Percentiles rank a stretch among this genome's conserved stretches.
These are phyloP conservation scores for Pitangus sulphuratus DNA, from an alignment of 2,797 vertebrate species.

Conservation along the genomic window DNA sequence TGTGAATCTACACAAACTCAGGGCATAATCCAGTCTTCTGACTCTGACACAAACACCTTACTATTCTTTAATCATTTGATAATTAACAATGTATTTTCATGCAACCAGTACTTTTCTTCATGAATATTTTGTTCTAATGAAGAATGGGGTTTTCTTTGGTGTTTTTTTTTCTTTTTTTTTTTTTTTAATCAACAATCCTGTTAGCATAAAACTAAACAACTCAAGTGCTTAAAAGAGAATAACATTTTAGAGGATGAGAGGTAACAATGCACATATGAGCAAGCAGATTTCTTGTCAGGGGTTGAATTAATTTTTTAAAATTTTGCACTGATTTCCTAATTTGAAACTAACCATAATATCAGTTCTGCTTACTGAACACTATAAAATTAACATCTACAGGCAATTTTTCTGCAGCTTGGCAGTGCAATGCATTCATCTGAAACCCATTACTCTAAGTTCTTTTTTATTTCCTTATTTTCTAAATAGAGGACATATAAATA, in stretches of 20 bases:
- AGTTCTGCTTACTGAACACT: background rate
- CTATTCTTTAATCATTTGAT: background rate
- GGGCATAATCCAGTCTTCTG: background rate
- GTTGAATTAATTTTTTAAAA: background rate
- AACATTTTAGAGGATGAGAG: background rate
- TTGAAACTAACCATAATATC: background rate
- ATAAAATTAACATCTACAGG: background rate
- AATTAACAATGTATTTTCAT: background rate
- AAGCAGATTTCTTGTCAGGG: background rate
- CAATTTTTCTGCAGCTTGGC: background rate
- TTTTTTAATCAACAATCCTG: background rate
- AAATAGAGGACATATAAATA: background rate
- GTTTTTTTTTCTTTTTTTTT: background rate
- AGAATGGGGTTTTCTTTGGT: background rate
- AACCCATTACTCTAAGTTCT: background rate
- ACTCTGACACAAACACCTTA: background rate
- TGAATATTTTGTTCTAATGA: background rate
- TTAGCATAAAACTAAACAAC: background rate
- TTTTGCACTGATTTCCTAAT: background rate
- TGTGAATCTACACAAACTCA: background rate
- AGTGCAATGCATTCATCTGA: background rate
- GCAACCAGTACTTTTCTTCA: background rate
- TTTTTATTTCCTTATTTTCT: background rate
- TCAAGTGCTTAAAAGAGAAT: background rate
- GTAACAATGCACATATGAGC: background rate